phyloP scores from a whole-genome alignment of 2,113 vertebrate species.

The Athene cunicularia region DNA sequence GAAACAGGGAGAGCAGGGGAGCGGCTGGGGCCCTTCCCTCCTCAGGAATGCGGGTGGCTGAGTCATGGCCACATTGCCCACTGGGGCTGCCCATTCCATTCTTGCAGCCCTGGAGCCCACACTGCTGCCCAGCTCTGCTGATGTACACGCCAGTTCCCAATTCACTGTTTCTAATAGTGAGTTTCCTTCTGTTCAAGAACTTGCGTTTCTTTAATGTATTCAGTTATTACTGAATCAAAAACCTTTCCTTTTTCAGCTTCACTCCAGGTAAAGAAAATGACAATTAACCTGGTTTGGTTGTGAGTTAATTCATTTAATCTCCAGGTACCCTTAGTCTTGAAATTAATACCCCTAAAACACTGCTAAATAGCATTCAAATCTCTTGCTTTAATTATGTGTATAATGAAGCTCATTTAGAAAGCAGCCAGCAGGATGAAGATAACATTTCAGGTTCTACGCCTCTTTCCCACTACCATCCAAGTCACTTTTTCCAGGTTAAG shows the following conservation, averaged over 20 bases:
- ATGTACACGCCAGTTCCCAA: accelerated
- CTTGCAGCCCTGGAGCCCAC: not conserved
- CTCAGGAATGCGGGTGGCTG: not conserved
- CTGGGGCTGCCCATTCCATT: not conserved
- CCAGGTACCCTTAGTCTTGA: constrained; percentile 15
- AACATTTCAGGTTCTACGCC: not conserved
- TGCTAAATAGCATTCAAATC: not conserved
- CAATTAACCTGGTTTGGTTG: constrained; percentile 17
- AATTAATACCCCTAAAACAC: constrained; percentile 36
- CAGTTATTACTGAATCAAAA: not conserved
- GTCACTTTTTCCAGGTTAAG: not conserved
- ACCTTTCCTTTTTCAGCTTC: not conserved
- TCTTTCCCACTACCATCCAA: not conserved
- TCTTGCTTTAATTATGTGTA: not conserved
- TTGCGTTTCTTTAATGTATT: not conserved
- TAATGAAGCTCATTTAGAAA: constrained; percentile 33
- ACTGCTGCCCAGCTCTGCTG: not conserved
- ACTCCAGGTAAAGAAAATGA: constrained; percentile 28
- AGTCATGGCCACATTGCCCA: not conserved
- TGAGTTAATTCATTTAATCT: constrained; percentile 49
- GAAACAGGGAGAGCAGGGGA: not conserved
- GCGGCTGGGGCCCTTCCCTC: not conserved
- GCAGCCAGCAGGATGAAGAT: not conserved
- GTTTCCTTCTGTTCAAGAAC: not conserved
- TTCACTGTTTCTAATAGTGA: accelerated